A percentile compares a stretch with the other conserved stretches of the same genome.
Conservation (phyloP, 2,888 invertebrate genomes). For the Acleris sparsana region DNA sequence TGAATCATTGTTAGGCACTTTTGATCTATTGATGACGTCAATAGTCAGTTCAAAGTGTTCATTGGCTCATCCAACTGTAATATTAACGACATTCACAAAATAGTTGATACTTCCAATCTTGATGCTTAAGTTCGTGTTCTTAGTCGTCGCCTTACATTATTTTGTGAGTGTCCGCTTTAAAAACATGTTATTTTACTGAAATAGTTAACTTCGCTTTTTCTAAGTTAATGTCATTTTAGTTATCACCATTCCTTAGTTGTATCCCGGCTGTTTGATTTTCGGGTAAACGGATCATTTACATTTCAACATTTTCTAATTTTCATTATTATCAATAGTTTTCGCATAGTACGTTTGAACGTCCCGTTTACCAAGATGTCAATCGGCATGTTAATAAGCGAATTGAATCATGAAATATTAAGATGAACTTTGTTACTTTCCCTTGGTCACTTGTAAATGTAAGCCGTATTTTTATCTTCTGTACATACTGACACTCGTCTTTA, state of each 20-base stretch:
- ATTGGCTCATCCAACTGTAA: slow-evolving; percentile 33
- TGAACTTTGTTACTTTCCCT: background rate
- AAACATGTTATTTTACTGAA: slow-evolving; percentile 53
- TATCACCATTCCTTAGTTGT: slow-evolving; percentile 49
- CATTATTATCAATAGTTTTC: background rate
- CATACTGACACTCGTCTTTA: slow-evolving; percentile 15
- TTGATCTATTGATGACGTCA: slow-evolving; percentile 73
- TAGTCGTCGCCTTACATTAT: slow-evolving; percentile 13
- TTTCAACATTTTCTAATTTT: background rate
- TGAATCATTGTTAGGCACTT: slow-evolving; percentile 65
- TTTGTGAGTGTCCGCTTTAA: slow-evolving; percentile 33
- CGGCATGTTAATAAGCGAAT: background rate
- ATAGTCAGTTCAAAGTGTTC: slow-evolving; percentile 66
- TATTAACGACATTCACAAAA: slow-evolving; percentile 32
- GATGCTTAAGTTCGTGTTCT: background rate
- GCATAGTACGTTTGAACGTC: background rate
- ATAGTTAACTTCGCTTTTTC: slow-evolving; percentile 67
- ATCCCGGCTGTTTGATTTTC: slow-evolving; percentile 25
- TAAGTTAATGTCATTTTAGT: slow-evolving; percentile 74
- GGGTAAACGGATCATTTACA: background rate
- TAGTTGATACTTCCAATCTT: slow-evolving; percentile 16
- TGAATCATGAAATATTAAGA: slow-evolving; percentile 1
- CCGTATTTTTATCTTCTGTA: slow-evolving; percentile 5
- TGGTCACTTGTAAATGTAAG: background rate
- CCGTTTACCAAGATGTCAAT: background rate